These are phyloP conservation scores for Bovichtus variegatus DNA, from an alignment of 2,797 vertebrate genomes.

Conservation along the genomic window DNA sequence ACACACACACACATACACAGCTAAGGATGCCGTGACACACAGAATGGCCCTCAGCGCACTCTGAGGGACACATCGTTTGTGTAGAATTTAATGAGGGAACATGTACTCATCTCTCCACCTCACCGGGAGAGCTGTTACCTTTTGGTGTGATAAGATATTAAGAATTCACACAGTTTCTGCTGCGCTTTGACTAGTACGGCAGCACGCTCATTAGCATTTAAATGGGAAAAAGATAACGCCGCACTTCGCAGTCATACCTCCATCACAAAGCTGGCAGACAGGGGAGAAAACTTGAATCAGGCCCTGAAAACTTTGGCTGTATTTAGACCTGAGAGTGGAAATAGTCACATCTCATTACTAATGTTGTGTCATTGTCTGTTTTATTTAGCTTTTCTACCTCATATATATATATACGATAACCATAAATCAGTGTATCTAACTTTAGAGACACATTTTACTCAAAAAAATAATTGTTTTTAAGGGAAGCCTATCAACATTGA, in stretches of 20 bases:
- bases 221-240: slow-evolving; percentile 85
- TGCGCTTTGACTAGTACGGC: slow-evolving; percentile 74
- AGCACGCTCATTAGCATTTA: slow-evolving; percentile 87
- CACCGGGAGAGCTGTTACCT: slow-evolving; percentile 78
- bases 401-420: background rate
- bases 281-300: slow-evolving; percentile 63
- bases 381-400: background rate
- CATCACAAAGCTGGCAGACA: slow-evolving; percentile 63
- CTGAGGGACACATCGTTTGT: slow-evolving; percentile 66
- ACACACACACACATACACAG: slow-evolving; percentile 23
- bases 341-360: slow-evolving; percentile 5
- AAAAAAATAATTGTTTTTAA: background rate
- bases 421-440: background rate
- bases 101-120: slow-evolving; percentile 74
- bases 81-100: slow-evolving; percentile 82
- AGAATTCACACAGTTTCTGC: slow-evolving; percentile 83
- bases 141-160: slow-evolving; percentile 84
- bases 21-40: slow-evolving; percentile 38
- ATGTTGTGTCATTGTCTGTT: background rate
- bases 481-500: background rate
- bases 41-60: slow-evolving; percentile 51
- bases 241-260: slow-evolving; percentile 76
- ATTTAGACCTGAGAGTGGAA: slow-evolving; percentile 31
- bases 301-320: slow-evolving; percentile 61
- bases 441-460: background rate